Evolutionary conservation across 2,113 vertebrate genomes (phyloP), one percentile per base, ranked within the genome.

Genomic region (Aptenodytes patagonicus): DNA sequence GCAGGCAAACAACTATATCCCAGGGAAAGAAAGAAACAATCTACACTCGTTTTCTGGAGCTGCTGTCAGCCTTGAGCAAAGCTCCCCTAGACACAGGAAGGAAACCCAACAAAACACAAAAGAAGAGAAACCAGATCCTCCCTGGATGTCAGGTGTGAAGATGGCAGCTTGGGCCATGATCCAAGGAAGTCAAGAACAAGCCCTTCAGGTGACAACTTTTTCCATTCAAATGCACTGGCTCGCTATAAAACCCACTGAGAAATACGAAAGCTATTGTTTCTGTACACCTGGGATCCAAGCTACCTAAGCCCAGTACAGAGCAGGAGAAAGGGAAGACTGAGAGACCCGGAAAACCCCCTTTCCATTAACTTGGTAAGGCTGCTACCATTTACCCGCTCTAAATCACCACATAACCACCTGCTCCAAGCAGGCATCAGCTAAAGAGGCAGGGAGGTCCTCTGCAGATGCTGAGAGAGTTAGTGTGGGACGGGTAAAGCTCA

Each of bases 261-360:
- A 71, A 42, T 14, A 51, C 0, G 7, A 75, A 69, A 57, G 17
- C 55, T 75, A 38, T 25, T 65, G 25, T n/a, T 64, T 57, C 65
- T 44, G 24, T 46, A 17, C 24, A 47, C n/a, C 17, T 18, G 20
- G 42, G 5, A 49, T 10, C 21, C 0, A 1, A 70, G 68, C 9
- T 68, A 21, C 11, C 19, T 29, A 52, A 71, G n/a, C n/a, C 25
- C 26, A 31, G 25, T 6, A 28, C 1, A 7, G 22, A 76, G 40
- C 6, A 64, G 47, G 57, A 81, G 44, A 44, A 83, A 80, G 25
- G 52, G 42, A 78, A 64, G 13, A 29, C 4, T 49, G 34, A 62
- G 9, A 3, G 29, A n/a, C 3, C 7, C 69, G 32, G 38, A 69
- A 76, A 86, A 62, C 11, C 15, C 19, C 75, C 20, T 24, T 65